Evolutionary conservation across 2,113 vertebrate genomes (phyloP).

Genomic region (Pleuronectes platessa): DNA sequence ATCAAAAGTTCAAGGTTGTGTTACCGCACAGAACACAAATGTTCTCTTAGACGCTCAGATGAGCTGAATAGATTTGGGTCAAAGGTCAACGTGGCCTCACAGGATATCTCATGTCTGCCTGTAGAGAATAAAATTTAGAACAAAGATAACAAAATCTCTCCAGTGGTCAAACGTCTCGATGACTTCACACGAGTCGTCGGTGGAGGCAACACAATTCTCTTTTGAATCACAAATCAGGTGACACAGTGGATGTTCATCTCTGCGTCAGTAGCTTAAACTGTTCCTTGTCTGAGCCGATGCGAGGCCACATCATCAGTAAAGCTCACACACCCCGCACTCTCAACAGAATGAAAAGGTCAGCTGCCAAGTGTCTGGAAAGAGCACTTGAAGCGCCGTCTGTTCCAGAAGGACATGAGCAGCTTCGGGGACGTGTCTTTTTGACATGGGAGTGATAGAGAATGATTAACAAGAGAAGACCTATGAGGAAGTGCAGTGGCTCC

Average conservation of each 20-base stretch:
- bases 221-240: conserved; percentile 22
- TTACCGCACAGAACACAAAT: no score
- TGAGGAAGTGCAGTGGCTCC: background rate
- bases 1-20: no score
- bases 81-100: no score
- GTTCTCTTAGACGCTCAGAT: no score
- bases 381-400: conserved; percentile 60
- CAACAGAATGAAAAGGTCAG: conserved; percentile 70
- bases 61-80: no score
- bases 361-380: conserved; percentile 62
- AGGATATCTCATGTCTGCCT: no score
- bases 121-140: no score
- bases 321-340: conserved; percentile 35
- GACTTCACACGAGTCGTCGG: no score
- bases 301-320: conserved; percentile 40
- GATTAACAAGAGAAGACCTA: conserved; percentile 8
- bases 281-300: conserved; percentile 12
- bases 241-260: conserved; percentile 26
- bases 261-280: no score
- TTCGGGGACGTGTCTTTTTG: conserved; percentile 37
- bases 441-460: conserved; percentile 14
- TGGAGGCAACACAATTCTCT: background rate
- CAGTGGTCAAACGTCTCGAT: no score
- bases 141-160: no score
- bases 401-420: conserved; percentile 39